These are phyloP conservation scores for Oryzias melastigma DNA, from an alignment of 2,113 vertebrate species.

Conservation along the genomic window DNA sequence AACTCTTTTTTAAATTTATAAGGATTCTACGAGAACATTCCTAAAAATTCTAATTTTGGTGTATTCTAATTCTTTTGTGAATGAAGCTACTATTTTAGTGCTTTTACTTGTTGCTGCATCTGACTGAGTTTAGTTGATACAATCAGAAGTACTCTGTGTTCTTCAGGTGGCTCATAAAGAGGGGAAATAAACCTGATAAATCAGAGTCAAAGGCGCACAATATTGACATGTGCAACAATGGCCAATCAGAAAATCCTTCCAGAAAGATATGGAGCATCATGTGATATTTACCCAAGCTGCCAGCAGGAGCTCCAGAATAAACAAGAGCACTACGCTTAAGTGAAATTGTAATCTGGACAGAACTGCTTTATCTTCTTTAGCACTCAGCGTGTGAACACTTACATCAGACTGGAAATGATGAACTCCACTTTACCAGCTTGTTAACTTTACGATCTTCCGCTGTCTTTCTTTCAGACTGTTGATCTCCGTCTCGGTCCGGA, in stretches of 20 bases:
- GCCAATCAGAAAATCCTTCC: slow-evolving; percentile 39
- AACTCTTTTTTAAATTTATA: too few relatives aligned
- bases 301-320: slow-evolving; percentile 27
- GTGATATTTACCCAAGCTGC: slow-evolving; percentile 50
- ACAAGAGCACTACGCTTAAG: slow-evolving; percentile 29
- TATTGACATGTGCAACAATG: slow-evolving; percentile 45
- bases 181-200: slow-evolving; percentile 22
- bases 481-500: slow-evolving; percentile 38
- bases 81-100: too few relatives aligned
- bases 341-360: slow-evolving; percentile 10
- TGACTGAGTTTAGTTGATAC: slow-evolving; percentile 16
- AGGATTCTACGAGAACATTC: too few relatives aligned
- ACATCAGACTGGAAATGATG: neutral
- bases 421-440: neutral
- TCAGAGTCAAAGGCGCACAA: slow-evolving; percentile 20
- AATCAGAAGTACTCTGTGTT: slow-evolving; percentile 9
- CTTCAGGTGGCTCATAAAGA: slow-evolving; percentile 12
- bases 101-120: neutral
- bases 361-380: neutral
- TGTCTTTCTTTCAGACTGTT: slow-evolving; percentile 65
- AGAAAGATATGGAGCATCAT: slow-evolving; percentile 36
- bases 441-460: slow-evolving; percentile 13
- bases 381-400: slow-evolving; percentile 2
- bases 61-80: too few relatives aligned
- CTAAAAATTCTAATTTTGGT: too few relatives aligned